These are phyloP conservation scores for Hippopotamus amphibius DNA, from an alignment of 2,113 vertebrate species.

Conservation along the genomic window DNA sequence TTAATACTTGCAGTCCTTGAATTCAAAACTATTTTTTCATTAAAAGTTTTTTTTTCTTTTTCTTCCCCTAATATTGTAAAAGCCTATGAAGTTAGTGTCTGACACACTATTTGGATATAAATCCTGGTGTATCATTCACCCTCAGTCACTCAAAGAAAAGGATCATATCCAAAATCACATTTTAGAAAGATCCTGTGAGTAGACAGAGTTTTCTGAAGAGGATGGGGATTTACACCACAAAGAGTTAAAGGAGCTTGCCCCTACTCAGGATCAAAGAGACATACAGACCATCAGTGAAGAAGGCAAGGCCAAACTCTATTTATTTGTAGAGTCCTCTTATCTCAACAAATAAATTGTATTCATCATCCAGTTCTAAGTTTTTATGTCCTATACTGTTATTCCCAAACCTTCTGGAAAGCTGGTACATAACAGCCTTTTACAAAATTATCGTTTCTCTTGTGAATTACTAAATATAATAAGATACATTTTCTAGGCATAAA, in stretches of 20 bases:
- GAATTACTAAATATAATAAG: constrained; percentile 43
- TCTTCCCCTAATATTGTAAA: constrained; percentile 31
- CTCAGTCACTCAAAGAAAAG: constrained; percentile 5
- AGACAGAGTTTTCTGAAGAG: not conserved
- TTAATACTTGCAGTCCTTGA: not conserved
- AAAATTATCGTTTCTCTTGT: not conserved
- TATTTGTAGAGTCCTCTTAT: not conserved
- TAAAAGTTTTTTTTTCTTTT: constrained; percentile 51
- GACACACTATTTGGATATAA: not conserved
- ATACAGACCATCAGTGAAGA: not conserved
- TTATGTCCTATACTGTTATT: not conserved
- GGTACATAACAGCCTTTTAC: not conserved
- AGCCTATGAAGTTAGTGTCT: not conserved
- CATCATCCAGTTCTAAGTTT: not conserved
- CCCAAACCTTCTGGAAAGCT: constrained; percentile 28
- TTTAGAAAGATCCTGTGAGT: not conserved
- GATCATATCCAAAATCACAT: not conserved
- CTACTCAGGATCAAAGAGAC: not conserved
- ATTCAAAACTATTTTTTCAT: constrained; percentile 29
- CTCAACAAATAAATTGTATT: not conserved
- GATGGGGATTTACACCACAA: not conserved
- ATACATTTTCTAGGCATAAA: not conserved
- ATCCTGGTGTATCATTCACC: not conserved
- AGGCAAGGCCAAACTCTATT: not conserved
- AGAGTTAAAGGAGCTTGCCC: not conserved